phyloP scores from a whole-genome alignment of 1,140 invertebrate species.

The Choristoneura fumiferana region DNA sequence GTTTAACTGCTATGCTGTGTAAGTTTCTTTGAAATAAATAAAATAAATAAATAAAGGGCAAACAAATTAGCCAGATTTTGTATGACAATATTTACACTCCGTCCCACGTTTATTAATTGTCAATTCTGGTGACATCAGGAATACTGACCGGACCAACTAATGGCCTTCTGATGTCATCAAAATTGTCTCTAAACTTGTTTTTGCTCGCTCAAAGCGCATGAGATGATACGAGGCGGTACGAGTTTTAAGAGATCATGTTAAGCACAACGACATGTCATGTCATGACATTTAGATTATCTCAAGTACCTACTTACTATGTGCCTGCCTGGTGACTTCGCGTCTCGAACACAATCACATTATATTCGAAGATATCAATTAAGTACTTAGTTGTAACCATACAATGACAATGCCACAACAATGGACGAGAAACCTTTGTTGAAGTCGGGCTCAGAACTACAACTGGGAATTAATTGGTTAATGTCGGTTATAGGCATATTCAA shows the following conservation, averaged over 20 bases:
- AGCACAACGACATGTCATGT: too few species aligned
- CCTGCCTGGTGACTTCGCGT: background rate
- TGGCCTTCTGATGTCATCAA: background rate
- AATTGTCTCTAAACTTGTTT: constrained; percentile 7
- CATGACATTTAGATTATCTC: too few species aligned
- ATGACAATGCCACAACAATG: background rate
- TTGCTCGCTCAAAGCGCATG: background rate
- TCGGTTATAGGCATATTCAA: background rate
- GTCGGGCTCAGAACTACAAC: background rate
- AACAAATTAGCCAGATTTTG: too few species aligned
- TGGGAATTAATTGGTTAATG: constrained; percentile 6
- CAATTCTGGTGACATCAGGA: too few species aligned
- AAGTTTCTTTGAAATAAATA: too few species aligned
- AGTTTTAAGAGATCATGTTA: background rate
- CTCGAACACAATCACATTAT: constrained; percentile 10
- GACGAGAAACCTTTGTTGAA: background rate
- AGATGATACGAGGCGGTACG: constrained; percentile 3
- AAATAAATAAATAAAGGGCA: too few species aligned
- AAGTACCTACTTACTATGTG: background rate
- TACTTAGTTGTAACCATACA: background rate
- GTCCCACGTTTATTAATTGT: too few species aligned
- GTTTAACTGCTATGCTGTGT: too few species aligned
- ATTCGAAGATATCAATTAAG: constrained; percentile 3
- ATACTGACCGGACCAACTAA: too few species aligned
- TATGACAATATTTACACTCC: background rate